Base-by-base conservation (phyloP, 2,888 invertebrate species). In the Dichetophora obliterata region DNA sequence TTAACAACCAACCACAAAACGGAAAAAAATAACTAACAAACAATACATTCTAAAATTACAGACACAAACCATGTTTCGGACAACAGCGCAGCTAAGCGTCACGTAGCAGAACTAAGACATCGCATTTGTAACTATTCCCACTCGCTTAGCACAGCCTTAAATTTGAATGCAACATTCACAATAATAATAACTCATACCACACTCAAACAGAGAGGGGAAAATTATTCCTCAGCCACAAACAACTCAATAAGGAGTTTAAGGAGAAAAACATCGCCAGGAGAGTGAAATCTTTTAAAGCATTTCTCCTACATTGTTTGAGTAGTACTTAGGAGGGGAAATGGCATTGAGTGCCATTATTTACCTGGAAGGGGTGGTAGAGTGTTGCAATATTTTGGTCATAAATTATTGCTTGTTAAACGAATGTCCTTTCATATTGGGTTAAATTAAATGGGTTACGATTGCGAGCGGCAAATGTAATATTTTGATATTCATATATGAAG, bases 181-280 rank as follows among this genome's bases (percentile, higher is more conserved):
- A 70, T 70, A 19, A 9, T 31, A 43, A 68, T 34, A 54, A 4
- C 24, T 9, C 22, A 50, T 24, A 27, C 22, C 8, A 5, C 5
- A 5, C 57, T 71, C 37, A 57, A 31, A 22, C 22, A 9, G 37
- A 3, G 3, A 8, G 68, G 11, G 63, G 5, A 31, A 31, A 63
- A 11, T 4, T 9, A 34, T 6, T 11, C n/a, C 24, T 9, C 27
- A 24, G 6, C 1, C 31, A 14, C 16, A 24, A 27, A 50, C 27
- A 24, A 14, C 27, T 50, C 16, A 22, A 22, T 24, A 24, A 6
- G 37, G 54, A 24, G 54, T 5, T 57, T 27, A 16, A 69, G 71
- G 57, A 57, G 57, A 71, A 59, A 59, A 52, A 68, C 68, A 68
- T 68, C 48, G 68, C 22, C 50, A 14, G 5, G 4, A 14, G 63